Conservation (phyloP, 2,113 vertebrate species). For the Copsychus sechellarum region DNA sequence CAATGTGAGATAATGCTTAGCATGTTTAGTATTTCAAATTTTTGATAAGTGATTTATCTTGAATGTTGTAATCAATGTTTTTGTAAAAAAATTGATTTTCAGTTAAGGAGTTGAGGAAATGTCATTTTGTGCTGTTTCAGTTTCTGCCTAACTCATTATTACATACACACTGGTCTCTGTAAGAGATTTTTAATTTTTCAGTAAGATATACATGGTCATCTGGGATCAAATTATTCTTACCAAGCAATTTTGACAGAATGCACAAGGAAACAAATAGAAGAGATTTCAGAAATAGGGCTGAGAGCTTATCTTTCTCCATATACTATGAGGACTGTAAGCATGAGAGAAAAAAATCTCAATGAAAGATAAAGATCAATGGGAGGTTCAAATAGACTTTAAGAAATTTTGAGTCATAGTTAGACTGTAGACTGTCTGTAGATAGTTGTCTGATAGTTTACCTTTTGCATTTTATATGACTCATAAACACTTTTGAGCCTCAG, state of each 20-base stretch:
- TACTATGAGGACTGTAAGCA: background rate
- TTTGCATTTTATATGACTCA: background rate
- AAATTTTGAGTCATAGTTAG: background rate
- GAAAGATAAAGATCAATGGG: background rate
- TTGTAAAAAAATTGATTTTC: constrained; percentile 34
- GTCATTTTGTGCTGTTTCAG: background rate
- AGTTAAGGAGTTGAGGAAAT: background rate
- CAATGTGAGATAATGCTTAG: background rate
- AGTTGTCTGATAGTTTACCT: background rate
- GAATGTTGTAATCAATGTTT: background rate
- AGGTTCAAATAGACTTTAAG: background rate
- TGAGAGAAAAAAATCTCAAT: background rate
- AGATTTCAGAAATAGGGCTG: background rate
- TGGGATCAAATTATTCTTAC: background rate
- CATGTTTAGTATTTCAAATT: background rate
- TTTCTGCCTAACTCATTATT: background rate
- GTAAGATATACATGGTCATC: background rate
- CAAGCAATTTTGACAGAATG: background rate
- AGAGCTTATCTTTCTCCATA: background rate
- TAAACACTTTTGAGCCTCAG: background rate
- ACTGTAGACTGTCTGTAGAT: background rate
- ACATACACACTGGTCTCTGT: background rate
- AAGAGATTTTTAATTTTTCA: background rate
- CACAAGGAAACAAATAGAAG: background rate
- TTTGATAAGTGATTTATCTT: background rate